Base-by-base conservation (phyloP, 2,797 vertebrate species). In the Hippoglossus hippoglossus region DNA sequence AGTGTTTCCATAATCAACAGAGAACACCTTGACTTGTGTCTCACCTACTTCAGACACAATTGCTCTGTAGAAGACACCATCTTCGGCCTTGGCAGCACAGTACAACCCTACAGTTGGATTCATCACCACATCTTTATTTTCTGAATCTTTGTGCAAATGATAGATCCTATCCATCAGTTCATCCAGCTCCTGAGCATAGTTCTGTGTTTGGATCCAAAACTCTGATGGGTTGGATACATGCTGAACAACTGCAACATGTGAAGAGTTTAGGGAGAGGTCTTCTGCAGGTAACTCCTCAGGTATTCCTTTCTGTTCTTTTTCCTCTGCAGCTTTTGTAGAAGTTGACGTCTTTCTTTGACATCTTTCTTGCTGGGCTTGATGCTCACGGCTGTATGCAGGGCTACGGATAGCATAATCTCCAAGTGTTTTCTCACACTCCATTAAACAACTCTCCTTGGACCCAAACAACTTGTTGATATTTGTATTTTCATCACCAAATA, bases 161-260 rank as follows among this genome's bases (percentile, higher is more conserved):
- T 88, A 85, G 71, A 99, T 94, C 5, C 59, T 67, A 34, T 90
- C 86, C 88, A 91, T 94, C 66, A 98, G 73, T 72, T 94, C 86
- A 71, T 90, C 87, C 82, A 97, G 93, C 28, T 95, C 90, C 2
- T 65, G 74, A 1, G 71, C 86, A 71, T 95, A 88, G 49, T 92
- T 93, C 28, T 89, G 86, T 4, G 95, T 93, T 75, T 95, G 92
- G 75, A 99, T 93, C 96, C 97, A 99, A 82, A 99, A 99, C 83
- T 96, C 94, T 0, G 94, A 96, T 0, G 97, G 97, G 67, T 89
- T 94, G 62, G 16, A 87, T 47, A 96, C 62, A 36, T 96, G 92
- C 52, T 95, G 94, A 19, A 99, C 94, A 61, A 84, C 79, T 0
- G 85, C 95, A 0, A 92, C 62, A 1, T 96, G 90, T 18, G 93